Percentiles rank a stretch among this genome's conserved stretches.
phyloP scores from a whole-genome alignment of 2,113 vertebrate genomes.

The Sapayoa aenigma region DNA sequence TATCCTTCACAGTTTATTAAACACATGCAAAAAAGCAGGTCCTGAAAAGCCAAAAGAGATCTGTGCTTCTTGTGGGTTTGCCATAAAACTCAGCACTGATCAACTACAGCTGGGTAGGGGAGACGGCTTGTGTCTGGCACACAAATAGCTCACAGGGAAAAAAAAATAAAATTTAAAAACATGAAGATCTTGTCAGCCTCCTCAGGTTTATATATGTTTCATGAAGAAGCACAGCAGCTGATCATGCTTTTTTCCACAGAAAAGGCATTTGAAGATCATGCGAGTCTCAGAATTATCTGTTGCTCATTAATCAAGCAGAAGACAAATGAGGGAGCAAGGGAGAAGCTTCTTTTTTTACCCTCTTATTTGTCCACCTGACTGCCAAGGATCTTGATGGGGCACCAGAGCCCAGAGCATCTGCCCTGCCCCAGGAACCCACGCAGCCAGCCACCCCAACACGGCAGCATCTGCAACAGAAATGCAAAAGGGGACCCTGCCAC shows the following conservation, averaged over 20 bases:
- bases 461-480: background rate
- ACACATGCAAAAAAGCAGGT: background rate
- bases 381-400: background rate
- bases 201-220: background rate
- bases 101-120: background rate
- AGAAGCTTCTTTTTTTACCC: background rate
- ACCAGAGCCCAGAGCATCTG: background rate
- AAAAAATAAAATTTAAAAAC: background rate
- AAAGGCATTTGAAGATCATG: background rate
- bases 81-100: background rate
- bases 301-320: background rate
- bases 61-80: background rate
- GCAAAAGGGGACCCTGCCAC: background rate
- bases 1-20: background rate
- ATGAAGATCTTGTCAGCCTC: background rate
- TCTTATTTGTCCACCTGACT: background rate
- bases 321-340: background rate
- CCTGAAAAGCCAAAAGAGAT: background rate
- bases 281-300: background rate
- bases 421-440: accelerated
- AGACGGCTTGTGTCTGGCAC: background rate
- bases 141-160: background rate
- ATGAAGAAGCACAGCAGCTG: background rate
- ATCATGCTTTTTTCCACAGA: background rate
- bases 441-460: accelerated